A percentile compares a stretch with the other conserved stretches of the same genome.
Conservation (phyloP, 1,140 invertebrate species). For the Hydropsyche tenuis region DNA sequence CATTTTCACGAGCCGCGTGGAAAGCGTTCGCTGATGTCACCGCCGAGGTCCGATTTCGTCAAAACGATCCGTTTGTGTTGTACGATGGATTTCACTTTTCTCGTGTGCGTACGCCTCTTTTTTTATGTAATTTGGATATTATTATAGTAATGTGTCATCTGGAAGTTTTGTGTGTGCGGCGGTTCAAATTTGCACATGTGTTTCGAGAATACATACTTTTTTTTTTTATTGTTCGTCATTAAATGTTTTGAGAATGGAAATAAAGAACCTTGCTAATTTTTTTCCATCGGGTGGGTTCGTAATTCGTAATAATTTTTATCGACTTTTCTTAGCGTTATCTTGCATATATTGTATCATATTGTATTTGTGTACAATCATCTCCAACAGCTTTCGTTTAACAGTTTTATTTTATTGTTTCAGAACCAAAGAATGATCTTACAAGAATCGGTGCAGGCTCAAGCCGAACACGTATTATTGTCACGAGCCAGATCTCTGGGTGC, state of each 20-base stretch:
- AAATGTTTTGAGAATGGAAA: no score
- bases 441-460: slow-evolving; percentile 49
- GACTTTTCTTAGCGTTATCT: no score
- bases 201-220: no score
- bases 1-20: background rate
- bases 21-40: slow-evolving; percentile 15
- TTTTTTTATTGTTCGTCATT: no score
- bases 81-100: slow-evolving; percentile 1
- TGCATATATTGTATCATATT: slow-evolving; percentile 3
- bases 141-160: no score
- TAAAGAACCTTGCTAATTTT: no score
- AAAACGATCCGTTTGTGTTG: background rate
- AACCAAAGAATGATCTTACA: slow-evolving; percentile 51
- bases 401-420: slow-evolving; percentile 35
- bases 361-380: background rate
- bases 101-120: no score
- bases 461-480: slow-evolving; percentile 54
- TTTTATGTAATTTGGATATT: no score
- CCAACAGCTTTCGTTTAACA: background rate
- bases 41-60: background rate
- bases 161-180: no score
- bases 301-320: no score
- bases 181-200: no score
- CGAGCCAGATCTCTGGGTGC: slow-evolving; percentile 56
- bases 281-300: no score